These are phyloP conservation scores for Cryptoprocta ferox DNA, from an alignment of 2,797 vertebrate genomes.

Conservation along the genomic window DNA sequence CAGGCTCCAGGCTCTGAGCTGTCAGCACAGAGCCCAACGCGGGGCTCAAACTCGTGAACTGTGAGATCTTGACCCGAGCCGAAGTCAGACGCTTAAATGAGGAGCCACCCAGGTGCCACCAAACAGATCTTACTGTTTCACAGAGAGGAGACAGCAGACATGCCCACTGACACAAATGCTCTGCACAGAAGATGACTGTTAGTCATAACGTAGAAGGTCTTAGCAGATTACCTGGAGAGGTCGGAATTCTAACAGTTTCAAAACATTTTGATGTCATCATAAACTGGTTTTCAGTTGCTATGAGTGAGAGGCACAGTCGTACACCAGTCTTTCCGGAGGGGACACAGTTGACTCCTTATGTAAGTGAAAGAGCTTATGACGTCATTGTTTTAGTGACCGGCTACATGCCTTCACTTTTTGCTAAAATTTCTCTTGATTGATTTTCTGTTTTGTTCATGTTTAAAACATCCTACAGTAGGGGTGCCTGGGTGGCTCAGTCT, in stretches of 20 bases:
- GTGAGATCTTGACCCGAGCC: no score
- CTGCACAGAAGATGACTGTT: fast-evolving
- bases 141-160: neutral
- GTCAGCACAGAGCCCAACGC: no score
- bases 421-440: neutral
- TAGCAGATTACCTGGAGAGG: neutral
- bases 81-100: no score
- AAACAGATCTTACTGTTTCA: fast-evolving
- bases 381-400: neutral
- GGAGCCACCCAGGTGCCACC: no score
- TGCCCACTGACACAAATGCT: fast-evolving
- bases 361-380: neutral
- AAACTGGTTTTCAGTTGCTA: neutral
- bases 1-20: no score
- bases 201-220: neutral
- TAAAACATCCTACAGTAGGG: no score
- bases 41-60: no score
- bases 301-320: neutral
- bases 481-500: no score
- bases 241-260: neutral
- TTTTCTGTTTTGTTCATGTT: neutral
- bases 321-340: fast-evolving
- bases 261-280: no score
- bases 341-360: no score
- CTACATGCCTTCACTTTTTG: fast-evolving